These are phyloP conservation scores for Mus spicilegus DNA, from an alignment of 2,113 vertebrate genomes.

Conservation along the genomic window DNA sequence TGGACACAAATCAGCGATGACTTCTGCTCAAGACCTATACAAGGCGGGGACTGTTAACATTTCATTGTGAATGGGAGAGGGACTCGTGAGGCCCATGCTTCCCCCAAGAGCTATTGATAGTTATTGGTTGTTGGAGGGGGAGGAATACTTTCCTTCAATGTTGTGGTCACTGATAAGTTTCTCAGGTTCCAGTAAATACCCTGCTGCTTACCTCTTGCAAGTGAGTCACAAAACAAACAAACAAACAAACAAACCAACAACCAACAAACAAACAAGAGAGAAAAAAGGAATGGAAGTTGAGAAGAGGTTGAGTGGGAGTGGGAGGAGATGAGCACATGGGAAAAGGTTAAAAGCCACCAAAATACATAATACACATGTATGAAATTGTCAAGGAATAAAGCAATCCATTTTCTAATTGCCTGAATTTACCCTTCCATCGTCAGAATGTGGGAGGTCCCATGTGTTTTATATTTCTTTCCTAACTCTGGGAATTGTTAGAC, in stretches of 20 bases:
- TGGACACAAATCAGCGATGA: background rate
- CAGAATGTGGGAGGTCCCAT: background rate
- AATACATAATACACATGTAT: background rate
- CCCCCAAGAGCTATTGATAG: background rate
- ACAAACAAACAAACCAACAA: background rate
- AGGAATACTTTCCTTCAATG: background rate
- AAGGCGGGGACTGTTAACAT: background rate
- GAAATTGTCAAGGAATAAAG: background rate
- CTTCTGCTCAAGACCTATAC: background rate
- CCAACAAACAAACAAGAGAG: background rate
- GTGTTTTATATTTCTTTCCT: background rate
- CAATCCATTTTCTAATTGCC: background rate
- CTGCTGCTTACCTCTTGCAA: background rate
- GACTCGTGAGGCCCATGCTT: background rate
- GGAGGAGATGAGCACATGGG: background rate
- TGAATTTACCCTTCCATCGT: background rate
- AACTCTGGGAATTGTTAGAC: background rate
- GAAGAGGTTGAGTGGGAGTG: background rate
- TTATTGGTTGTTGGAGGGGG: background rate
- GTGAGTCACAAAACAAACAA: background rate
- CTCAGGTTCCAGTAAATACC: background rate
- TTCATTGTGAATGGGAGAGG: background rate
- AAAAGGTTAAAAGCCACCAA: background rate
- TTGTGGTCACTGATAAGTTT: background rate
- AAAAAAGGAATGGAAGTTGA: background rate